Base-by-base conservation (phyloP, 2,888 invertebrate genomes). In the Eupithecia subfuscata region DNA sequence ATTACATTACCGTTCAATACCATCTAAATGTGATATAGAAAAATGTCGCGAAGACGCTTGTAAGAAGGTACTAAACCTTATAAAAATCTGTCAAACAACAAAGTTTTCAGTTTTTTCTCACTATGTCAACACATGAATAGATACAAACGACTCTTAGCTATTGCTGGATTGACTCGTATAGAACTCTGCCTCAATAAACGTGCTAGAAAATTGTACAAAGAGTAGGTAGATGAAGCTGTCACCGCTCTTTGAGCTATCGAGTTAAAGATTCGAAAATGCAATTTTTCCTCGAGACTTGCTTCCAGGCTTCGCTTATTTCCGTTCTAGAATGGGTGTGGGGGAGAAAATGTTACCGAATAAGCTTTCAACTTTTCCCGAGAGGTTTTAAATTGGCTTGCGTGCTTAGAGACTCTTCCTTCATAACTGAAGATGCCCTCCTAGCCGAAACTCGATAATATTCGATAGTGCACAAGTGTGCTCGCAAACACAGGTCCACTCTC, bases 281-380 rank as follows among this genome's bases (percentile, higher is more conserved):
- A 45, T 72, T 72, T 71, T 64, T 64, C 69, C 69, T 64, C 25
- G 22, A 48, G n/a, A 52, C n/a, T 64, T 11, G 45, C 56, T 71
- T 67, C 69, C 75, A 56, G 65, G 56, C 65, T 70, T 69, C 45
- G 60, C 69, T 72, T 70, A 73, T 75, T 73, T 72, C 70, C 75
- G 45, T 67, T 75, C 56, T 16, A 45, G 56, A 45, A 64, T 6
- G 12, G 25, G 11, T 11, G 71, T 63, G 63, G 64, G 40, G 1
- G 11, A 16, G 63, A 40, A 71, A 75, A 37, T 9, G 48, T 65
- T 22, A 22, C 45, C 22, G 72, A 18, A 64, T 18, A 34, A 18
- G 64, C 34, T 18, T 34, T 34, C 3, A 12, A 7, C 18, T 64
- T 34, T 18, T 16, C 8, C 30, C 18, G 8, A 18, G 34, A 18